Percentiles rank a stretch among this genome's conserved stretches.
phyloP scores from a whole-genome alignment of 2,113 vertebrate genomes.

The Aphelocoma coerulescens region DNA sequence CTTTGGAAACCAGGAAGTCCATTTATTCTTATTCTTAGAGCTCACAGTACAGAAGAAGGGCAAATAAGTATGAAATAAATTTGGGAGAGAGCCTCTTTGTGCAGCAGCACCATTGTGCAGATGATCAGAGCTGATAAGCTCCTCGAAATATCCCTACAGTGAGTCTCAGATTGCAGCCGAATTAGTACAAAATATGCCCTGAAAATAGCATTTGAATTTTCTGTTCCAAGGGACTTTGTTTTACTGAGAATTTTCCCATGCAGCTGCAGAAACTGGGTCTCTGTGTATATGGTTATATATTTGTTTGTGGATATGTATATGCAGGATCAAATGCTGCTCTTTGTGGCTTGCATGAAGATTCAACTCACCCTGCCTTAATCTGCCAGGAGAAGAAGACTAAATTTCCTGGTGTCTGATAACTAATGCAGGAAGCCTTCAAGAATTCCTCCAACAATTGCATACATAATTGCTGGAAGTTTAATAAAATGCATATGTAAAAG shows the following conservation, averaged over 20 bases:
- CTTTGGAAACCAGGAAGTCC: slow-evolving; percentile 63
- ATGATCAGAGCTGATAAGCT: neutral
- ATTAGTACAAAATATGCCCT: neutral
- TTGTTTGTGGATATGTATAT: neutral
- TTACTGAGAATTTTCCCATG: neutral
- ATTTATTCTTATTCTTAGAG: slow-evolving; percentile 55
- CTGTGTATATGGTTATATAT: neutral
- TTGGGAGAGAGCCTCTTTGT: neutral
- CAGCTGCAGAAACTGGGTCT: neutral
- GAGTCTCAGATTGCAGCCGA: neutral
- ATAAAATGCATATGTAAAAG: neutral
- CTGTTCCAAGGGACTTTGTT: neutral
- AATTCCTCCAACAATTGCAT: neutral
- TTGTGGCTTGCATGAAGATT: neutral
- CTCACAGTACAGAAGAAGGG: neutral
- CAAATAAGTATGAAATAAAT: neutral
- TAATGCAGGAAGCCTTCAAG: neutral
- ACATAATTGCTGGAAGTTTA: neutral
- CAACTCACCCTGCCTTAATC: neutral
- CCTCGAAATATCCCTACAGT: neutral
- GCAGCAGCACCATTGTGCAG: neutral
- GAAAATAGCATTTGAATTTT: neutral
- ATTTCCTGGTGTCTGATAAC: neutral
- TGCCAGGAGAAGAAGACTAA: neutral
- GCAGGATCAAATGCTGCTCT: neutral